phyloP scores from a whole-genome alignment of 2,888 invertebrate genomes.

The Pristionchus japonicus region DNA sequence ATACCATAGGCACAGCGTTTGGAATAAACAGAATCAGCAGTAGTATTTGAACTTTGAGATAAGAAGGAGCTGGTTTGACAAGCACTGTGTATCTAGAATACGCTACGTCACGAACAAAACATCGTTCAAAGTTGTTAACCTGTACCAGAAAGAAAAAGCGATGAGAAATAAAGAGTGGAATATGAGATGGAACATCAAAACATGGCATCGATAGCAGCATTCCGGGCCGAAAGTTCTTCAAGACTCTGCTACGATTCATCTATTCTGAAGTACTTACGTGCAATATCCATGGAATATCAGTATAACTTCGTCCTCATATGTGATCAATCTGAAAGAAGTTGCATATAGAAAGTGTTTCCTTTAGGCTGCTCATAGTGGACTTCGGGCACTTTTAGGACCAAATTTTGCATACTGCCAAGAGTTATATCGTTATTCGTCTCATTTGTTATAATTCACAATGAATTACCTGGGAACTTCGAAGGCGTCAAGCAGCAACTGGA shows the following conservation, averaged over 20 bases:
- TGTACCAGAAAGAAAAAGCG: background rate
- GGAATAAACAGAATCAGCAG: background rate
- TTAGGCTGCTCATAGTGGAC: no score
- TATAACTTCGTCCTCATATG: background rate
- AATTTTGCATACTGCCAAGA: no score
- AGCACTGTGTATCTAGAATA: background rate
- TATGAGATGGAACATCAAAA: slow-evolving; percentile 11
- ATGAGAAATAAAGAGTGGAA: background rate
- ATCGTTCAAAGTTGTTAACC: background rate
- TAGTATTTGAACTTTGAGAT: background rate
- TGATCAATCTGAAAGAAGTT: background rate
- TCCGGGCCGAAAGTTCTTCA: background rate
- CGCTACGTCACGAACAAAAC: background rate
- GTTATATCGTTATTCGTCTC: no score
- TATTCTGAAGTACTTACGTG: background rate
- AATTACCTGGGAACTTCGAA: slow-evolving; percentile 13
- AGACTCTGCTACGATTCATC: no score
- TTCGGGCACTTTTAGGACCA: no score
- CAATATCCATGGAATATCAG: background rate
- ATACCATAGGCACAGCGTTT: background rate
- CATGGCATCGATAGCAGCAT: background rate
- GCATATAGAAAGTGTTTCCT: no score
- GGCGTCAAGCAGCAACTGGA: background rate
- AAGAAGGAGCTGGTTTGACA: background rate
- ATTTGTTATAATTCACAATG: no score